Evolutionary conservation across 2,797 vertebrate species (phyloP).

Genomic region (Sparidentex hasta): DNA sequence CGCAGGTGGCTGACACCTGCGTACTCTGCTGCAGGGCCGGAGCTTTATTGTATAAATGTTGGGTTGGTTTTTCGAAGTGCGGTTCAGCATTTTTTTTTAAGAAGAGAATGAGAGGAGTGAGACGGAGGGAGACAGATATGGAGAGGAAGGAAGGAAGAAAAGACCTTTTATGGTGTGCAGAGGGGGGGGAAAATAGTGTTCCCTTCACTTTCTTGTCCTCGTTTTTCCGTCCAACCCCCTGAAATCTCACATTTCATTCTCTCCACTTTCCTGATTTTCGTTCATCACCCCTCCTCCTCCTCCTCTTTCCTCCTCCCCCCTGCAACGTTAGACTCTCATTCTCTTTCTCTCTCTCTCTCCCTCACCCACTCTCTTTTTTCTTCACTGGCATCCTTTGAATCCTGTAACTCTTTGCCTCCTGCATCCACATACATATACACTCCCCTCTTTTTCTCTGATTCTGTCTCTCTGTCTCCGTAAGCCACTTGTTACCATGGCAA

Average conservation of each 20-base stretch:
- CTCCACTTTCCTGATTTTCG: constrained; percentile 48
- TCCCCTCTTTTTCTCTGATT: constrained; percentile 42
- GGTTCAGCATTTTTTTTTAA: constrained; percentile 31
- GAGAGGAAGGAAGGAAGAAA: constrained; percentile 55
- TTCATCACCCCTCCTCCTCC: constrained; percentile 18
- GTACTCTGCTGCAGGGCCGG: constrained; percentile 47
- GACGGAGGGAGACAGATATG: constrained; percentile 35
- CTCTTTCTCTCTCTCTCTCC: constrained; percentile 45
- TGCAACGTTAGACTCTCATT: constrained; percentile 45
- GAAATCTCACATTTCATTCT: constrained; percentile 66
- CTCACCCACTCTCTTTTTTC: constrained; percentile 66
- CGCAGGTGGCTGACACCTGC: constrained; percentile 73
- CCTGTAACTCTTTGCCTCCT: constrained; percentile 66
- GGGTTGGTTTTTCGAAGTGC: constrained; percentile 15
- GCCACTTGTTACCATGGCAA: constrained; percentile 89
- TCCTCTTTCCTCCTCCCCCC: not conserved
- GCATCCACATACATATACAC: constrained; percentile 69
- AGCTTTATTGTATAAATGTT: constrained; percentile 47
- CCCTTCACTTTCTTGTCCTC: constrained; percentile 61
- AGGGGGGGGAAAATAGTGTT: constrained; percentile 8
- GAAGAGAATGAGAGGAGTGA: constrained; percentile 11
- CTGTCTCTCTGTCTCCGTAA: constrained; percentile 63
- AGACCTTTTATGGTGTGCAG: constrained; percentile 69
- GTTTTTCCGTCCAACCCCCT: constrained; percentile 56
- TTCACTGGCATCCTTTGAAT: constrained; percentile 75